Percentiles rank a stretch among this genome's conserved stretches.
Evolutionary conservation across 2,113 vertebrate genomes (phyloP).

Genomic region (Rhynchopsitta pachyrhyncha): DNA sequence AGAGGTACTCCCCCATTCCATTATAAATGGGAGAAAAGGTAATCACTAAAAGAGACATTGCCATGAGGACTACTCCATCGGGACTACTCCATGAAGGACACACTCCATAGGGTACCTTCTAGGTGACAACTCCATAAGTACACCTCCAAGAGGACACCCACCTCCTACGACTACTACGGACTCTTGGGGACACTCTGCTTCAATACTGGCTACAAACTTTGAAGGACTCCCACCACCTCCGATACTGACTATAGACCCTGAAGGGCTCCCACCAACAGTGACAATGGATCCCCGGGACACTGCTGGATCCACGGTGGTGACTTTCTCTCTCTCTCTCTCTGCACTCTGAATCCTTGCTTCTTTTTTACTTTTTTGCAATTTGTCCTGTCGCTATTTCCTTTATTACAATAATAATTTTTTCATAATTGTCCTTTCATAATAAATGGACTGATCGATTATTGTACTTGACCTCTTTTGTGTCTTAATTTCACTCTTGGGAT

Average conservation of each 20-base stretch:
- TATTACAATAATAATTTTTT: background rate
- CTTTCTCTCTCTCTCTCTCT: background rate
- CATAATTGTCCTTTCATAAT: background rate
- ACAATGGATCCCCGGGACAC: background rate
- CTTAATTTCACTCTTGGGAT: background rate
- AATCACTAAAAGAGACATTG: background rate
- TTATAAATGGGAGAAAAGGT: background rate
- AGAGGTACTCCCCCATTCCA: background rate
- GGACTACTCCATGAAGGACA: background rate
- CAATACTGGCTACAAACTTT: background rate
- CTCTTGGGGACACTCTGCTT: background rate
- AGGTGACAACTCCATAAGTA: background rate
- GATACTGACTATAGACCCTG: background rate
- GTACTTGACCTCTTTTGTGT: background rate
- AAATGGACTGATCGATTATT: background rate
- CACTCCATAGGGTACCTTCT: background rate
- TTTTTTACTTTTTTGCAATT: background rate
- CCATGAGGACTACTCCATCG: background rate
- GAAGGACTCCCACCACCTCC: background rate
- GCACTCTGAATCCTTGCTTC: background rate
- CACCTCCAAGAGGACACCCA: background rate
- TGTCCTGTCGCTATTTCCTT: background rate
- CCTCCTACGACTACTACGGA: background rate
- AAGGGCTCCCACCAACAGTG: background rate
- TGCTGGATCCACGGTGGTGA: background rate